Conservation (phyloP, 1,140 invertebrate species). For the Drosophila kikkawai region DNA sequence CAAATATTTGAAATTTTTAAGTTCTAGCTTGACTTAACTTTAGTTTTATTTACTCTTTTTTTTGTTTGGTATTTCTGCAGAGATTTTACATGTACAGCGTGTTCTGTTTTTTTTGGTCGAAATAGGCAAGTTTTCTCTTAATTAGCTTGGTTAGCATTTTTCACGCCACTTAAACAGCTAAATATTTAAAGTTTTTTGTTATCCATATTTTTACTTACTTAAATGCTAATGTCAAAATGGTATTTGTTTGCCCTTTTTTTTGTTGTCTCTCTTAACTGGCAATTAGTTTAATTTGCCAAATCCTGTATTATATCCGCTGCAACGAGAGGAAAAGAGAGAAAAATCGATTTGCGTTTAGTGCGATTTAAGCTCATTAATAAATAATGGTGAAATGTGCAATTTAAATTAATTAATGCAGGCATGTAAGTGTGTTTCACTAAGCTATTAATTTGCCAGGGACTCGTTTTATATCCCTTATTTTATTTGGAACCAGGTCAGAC, state of each 20-base stretch:
- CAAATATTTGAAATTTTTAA: not conserved
- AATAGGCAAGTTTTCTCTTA: conserved; percentile 56
- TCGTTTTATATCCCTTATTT: conserved; percentile 9
- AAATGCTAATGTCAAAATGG: conserved; percentile 69
- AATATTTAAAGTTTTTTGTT: conserved; percentile 26
- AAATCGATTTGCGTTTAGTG: conserved; percentile 56
- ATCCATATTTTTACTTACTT: conserved; percentile 62
- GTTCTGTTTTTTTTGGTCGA: conserved; percentile 54
- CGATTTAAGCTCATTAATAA: conserved; percentile 73
- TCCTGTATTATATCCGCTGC: conserved; percentile 81
- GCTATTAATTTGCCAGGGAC: conserved; percentile 54
- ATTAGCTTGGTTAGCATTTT: conserved; percentile 36
- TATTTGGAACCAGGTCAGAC: conserved; percentile 25
- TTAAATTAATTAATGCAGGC: conserved; percentile 71
- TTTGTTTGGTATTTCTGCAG: conserved; percentile 30
- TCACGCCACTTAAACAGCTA: conserved; percentile 63
- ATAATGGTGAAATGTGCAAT: conserved; percentile 63
- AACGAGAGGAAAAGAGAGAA: conserved; percentile 38
- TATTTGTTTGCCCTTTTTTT: conserved; percentile 21
- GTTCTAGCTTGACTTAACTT: conserved; percentile 4
- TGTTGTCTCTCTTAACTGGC: conserved; percentile 60
- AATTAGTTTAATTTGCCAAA: conserved; percentile 83
- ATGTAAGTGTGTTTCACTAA: conserved; percentile 11
- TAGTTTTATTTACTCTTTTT: conserved; percentile 5
- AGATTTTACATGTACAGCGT: conserved; percentile 30